Conservation (phyloP, 2,113 vertebrate genomes). For the Mungos mungo region DNA sequence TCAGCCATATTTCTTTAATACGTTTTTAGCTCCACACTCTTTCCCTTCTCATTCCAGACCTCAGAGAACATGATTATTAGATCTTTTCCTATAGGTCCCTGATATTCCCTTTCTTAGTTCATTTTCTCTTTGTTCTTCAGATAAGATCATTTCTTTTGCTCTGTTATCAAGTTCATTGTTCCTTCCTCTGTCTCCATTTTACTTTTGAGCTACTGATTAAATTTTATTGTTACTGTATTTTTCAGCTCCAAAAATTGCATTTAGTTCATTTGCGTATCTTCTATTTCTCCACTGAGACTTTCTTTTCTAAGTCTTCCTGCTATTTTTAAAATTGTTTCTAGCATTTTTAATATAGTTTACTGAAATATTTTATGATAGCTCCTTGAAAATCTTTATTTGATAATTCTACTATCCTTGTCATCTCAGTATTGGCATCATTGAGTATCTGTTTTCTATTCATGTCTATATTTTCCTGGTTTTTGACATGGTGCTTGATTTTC, state of each 20-base stretch:
- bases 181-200: not conserved
- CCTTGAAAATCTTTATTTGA: not conserved
- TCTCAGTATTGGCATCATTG: not conserved
- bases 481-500: not conserved
- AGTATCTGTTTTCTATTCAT: not conserved
- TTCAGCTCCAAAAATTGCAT: not conserved
- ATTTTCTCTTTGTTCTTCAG: not conserved
- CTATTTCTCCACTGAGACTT: not conserved
- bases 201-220: not conserved
- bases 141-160: not conserved
- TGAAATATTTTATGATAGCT: not conserved
- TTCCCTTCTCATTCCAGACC: not conserved
- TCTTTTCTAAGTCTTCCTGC: not conserved
- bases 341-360: not conserved
- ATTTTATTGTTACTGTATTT: not conserved
- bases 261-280: not conserved
- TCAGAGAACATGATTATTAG: not conserved
- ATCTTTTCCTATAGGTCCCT: not conserved
- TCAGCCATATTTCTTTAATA: not conserved
- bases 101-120: not conserved
- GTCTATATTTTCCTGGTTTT: not conserved
- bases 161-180: not conserved
- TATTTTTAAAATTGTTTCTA: not conserved
- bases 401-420: not conserved
- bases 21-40: not conserved